Evolutionary conservation across 1,140 invertebrate species (phyloP).

Genomic region (Drosophila azteca): DNA sequence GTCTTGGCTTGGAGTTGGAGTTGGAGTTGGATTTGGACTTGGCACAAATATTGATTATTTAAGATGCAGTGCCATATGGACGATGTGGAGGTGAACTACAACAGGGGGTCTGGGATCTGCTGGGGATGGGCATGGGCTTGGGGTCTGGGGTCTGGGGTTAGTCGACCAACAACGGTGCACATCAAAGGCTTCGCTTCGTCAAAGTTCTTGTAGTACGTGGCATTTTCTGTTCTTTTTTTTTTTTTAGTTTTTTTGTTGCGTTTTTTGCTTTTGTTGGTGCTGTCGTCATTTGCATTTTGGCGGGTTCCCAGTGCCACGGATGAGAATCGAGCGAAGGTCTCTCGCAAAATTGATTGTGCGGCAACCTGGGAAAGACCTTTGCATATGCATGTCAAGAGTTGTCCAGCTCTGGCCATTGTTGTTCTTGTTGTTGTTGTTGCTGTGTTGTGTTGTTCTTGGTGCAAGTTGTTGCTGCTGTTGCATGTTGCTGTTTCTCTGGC

Average conservation of each 20-base stretch:
- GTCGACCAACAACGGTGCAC: conserved; percentile 58
- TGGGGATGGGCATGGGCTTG: conserved; percentile 10
- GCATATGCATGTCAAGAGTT: conserved; percentile 79
- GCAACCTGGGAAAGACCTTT: conserved; percentile 77
- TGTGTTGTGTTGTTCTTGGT: conserved; percentile 30
- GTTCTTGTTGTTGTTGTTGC: conserved; percentile 33
- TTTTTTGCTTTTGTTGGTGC: conserved; percentile 4
- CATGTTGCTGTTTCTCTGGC: conserved; percentile 19
- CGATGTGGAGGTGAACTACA: conserved; percentile 1
- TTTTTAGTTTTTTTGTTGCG: neutral
- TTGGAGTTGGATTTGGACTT: conserved; percentile 7
- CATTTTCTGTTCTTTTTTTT: neutral
- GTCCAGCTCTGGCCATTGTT: conserved; percentile 47
- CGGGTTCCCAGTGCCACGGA: conserved; percentile 48
- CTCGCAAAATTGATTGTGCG: conserved; percentile 55
- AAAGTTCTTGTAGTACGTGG: conserved; percentile 44
- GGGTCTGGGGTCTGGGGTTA: conserved; percentile 15
- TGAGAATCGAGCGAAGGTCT: conserved; percentile 59
- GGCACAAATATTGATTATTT: conserved; percentile 53
- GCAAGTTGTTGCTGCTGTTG: conserved; percentile 29
- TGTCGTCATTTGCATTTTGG: conserved; percentile 75
- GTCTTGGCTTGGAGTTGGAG: neutral
- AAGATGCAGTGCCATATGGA: conserved; percentile 46
- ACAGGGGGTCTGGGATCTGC: neutral
- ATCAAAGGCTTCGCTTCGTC: conserved; percentile 74